phyloP scores from a whole-genome alignment of 2,113 vertebrate genomes.

The Boulengerochromis microlepis region DNA sequence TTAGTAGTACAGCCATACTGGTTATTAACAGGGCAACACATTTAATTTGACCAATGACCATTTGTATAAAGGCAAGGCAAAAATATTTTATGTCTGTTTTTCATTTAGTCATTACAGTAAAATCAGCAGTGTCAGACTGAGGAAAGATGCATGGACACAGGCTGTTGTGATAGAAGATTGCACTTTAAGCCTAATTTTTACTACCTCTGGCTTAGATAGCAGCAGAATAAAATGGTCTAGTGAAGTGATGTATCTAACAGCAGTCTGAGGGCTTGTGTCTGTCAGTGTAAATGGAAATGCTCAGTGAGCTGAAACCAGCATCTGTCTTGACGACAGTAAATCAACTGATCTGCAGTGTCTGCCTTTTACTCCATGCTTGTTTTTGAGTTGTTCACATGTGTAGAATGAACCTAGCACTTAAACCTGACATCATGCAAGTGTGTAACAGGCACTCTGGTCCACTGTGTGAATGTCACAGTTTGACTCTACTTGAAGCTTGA shows the following conservation, averaged over 20 bases:
- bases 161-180: not conserved
- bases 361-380: not conserved
- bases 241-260: constrained; percentile 1
- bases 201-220: not conserved
- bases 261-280: not conserved
- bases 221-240: not conserved
- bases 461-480: not conserved
- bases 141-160: not conserved
- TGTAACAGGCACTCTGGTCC: not conserved
- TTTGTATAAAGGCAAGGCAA: not conserved
- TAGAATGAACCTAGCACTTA: not conserved
- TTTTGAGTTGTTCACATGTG: not conserved
- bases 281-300: not conserved
- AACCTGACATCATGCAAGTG: not conserved
- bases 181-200: not conserved
- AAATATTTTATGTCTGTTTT: not conserved
- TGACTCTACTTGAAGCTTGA: not conserved
- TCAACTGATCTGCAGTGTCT: not conserved
- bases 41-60: not conserved
- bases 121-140: not conserved
- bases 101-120: not conserved
- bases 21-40: not conserved
- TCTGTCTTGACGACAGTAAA: not conserved
- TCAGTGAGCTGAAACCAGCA: constrained; percentile 15
- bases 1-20: not conserved